These are phyloP conservation scores for Chrysolophus pictus DNA, from an alignment of 2,797 vertebrate genomes.

Conservation along the genomic window DNA sequence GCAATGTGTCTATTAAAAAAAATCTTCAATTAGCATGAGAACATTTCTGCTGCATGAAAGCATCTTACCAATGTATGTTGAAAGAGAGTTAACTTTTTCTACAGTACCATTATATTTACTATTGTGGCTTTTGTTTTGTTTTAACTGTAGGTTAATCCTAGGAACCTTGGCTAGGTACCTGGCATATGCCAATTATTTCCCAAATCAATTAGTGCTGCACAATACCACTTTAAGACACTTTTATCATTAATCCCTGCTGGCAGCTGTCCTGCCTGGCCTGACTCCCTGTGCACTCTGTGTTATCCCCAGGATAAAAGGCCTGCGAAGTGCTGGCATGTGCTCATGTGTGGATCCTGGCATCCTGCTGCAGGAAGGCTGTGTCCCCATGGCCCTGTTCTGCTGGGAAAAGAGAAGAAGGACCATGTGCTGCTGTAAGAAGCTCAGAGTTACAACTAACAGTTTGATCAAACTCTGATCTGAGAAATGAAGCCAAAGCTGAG, in stretches of 20 bases:
- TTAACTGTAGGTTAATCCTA: background rate
- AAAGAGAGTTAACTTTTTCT: background rate
- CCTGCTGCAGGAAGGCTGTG: background rate
- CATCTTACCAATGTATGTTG: fast-evolving
- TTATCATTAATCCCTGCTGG: background rate
- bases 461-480: conserved; percentile 42
- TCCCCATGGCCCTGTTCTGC: conserved; percentile 5
- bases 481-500: conserved; percentile 13
- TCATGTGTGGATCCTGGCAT: background rate
- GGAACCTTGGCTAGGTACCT: background rate
- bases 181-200: background rate
- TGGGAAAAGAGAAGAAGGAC: conserved; percentile 15
- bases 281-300: background rate
- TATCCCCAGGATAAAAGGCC: too few species aligned
- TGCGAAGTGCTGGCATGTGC: background rate
- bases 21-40: background rate
- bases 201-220: background rate
- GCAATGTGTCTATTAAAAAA: background rate
- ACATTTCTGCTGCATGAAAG: background rate
- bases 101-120: background rate
- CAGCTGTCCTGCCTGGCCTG: background rate
- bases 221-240: background rate
- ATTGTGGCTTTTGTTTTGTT: background rate
- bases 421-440: conserved; percentile 20
- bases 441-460: conserved; percentile 37